Percentiles rank a stretch among this genome's conserved stretches.
Evolutionary conservation across 2,888 invertebrate species (phyloP).

Genomic region (Ornithoptera alexandrae): DNA sequence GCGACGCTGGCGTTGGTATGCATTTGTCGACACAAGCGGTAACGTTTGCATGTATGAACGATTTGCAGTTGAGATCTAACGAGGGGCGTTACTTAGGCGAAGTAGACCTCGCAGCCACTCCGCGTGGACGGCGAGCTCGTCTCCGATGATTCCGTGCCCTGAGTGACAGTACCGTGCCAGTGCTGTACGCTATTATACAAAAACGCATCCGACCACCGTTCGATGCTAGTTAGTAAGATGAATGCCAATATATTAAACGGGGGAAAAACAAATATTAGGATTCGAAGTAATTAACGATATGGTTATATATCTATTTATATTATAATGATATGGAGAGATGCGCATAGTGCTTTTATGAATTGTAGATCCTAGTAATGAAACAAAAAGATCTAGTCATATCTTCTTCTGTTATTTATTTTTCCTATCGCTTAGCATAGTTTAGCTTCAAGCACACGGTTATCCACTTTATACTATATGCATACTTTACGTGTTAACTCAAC

Average conservation of each 20-base stretch:
- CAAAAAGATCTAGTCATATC: slow-evolving; percentile 79
- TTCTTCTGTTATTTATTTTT: slow-evolving; percentile 71
- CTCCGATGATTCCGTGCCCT: slow-evolving; percentile 6
- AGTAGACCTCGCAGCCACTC: slow-evolving; percentile 34
- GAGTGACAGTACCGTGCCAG: slow-evolving; percentile 29
- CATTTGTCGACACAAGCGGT: neutral
- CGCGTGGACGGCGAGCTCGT: neutral
- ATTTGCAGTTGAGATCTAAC: slow-evolving; percentile 45
- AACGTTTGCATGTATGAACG: slow-evolving; percentile 39
- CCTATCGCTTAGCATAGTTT: slow-evolving; percentile 79
- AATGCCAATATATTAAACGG: slow-evolving; percentile 78
- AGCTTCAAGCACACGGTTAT: slow-evolving; percentile 72
- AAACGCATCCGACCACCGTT: slow-evolving; percentile 45
- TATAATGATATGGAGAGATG: slow-evolving; percentile 75
- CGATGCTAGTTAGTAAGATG: slow-evolving; percentile 71
- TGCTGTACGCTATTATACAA: slow-evolving; percentile 17
- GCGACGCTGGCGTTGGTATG: slow-evolving; percentile 59
- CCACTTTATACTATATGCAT: slow-evolving; percentile 33
- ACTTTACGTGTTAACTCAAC: slow-evolving; percentile 26
- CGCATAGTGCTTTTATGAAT: slow-evolving; percentile 79
- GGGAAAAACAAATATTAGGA: slow-evolving; percentile 69
- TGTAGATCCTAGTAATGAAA: slow-evolving; percentile 74
- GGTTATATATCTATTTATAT: slow-evolving; percentile 75
- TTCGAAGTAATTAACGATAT: slow-evolving; percentile 76
- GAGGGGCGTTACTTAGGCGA: slow-evolving; percentile 48